Evolutionary conservation across 1,140 invertebrate species (phyloP).

Genomic region (Trissolcus basalis): DNA sequence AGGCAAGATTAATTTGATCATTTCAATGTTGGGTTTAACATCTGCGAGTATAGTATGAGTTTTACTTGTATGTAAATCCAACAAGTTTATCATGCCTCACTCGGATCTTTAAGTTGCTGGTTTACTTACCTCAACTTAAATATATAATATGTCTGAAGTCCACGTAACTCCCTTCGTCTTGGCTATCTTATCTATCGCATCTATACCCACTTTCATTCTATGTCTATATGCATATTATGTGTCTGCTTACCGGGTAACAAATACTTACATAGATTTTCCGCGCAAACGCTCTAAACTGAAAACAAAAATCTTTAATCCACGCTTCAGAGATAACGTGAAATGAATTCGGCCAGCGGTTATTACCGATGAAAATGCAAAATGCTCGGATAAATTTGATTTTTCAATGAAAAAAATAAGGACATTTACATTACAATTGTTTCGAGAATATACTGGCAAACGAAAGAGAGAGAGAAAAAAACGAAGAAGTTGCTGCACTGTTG

Average conservation of each 20-base stretch:
- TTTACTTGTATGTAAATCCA: neutral
- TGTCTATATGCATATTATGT: neutral
- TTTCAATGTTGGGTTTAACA: neutral
- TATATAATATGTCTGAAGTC: neutral
- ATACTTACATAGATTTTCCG: no score
- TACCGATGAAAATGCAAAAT: neutral
- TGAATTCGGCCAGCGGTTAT: no score
- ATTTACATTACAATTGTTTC: neutral
- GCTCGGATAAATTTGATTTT: neutral
- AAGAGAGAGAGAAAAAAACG: constrained; percentile 25
- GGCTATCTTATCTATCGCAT: neutral
- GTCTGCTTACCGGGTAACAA: neutral
- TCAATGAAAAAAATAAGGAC: no score
- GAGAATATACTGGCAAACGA: constrained; percentile 7
- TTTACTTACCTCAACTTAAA: neutral
- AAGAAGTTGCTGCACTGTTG: constrained; percentile 17
- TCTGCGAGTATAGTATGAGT: no score
- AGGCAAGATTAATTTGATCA: neutral
- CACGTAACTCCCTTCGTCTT: neutral
- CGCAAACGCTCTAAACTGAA: no score
- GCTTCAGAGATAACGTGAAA: no score
- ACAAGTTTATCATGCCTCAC: neutral
- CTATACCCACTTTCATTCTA: neutral
- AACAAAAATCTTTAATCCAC: no score
- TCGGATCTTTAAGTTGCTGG: neutral